Conservation (phyloP, 2,888 invertebrate species). For the Desoria tigrina region DNA sequence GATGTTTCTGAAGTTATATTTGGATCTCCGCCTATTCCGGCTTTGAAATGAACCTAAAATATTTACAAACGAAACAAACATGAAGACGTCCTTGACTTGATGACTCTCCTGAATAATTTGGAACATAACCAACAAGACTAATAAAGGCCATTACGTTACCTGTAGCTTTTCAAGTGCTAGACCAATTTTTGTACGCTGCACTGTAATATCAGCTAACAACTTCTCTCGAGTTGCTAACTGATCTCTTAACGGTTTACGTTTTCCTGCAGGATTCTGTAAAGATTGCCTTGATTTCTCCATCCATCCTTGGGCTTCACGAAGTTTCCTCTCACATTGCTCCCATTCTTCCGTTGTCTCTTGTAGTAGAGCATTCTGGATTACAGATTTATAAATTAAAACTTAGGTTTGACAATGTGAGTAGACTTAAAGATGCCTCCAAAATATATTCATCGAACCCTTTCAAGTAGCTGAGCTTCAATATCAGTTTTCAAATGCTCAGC, state of each 20-base stretch:
- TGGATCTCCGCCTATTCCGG: slow-evolving; percentile 77
- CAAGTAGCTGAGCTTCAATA: slow-evolving; percentile 79
- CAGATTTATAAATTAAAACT: no score
- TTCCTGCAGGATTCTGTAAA: slow-evolving; percentile 77
- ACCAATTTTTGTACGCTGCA: slow-evolving; percentile 84
- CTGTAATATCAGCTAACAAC: slow-evolving; percentile 69
- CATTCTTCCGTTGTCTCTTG: slow-evolving; percentile 93
- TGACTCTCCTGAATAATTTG: background rate
- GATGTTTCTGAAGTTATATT: slow-evolving; percentile 72
- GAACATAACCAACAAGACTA: background rate
- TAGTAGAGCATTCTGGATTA: slow-evolving; percentile 74
- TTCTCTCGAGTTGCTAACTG: slow-evolving; percentile 83
- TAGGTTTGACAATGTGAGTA: background rate
- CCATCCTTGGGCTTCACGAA: slow-evolving; percentile 86
- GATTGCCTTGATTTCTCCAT: slow-evolving; percentile 79
- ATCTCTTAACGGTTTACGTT: slow-evolving; percentile 83
- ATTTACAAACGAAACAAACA: slow-evolving; percentile 1
- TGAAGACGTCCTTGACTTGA: background rate
- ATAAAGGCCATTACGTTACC: slow-evolving; percentile 61
- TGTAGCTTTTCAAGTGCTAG: slow-evolving; percentile 88
- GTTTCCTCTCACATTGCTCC: slow-evolving; percentile 92
- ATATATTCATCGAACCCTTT: no score
- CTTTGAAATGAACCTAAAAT: slow-evolving; percentile 81
- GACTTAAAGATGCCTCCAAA: no score
- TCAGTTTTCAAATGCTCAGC: slow-evolving; percentile 83